Evolutionary conservation across 2,113 vertebrate species (phyloP), one percentile per base, ranked within the genome.

Genomic region (Spea bombifrons): DNA sequence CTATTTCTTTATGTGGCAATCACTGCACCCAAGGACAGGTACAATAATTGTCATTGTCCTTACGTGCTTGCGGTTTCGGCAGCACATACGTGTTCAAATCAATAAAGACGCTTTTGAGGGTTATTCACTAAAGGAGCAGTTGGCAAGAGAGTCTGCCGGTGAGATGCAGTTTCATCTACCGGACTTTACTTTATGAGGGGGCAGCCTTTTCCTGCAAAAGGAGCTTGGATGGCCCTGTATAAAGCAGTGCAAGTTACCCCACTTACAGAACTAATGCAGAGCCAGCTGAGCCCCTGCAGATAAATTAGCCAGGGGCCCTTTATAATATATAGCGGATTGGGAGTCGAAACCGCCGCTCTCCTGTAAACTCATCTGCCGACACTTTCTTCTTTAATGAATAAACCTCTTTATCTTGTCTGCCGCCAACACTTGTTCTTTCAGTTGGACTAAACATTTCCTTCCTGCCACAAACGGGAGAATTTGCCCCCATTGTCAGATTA

Each of bases 11-110:
- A 76, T 69, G 16, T 57, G 44, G 43, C 66, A 59, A 47, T 53
- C 15, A 16, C 12, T 50, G 15, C 43, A 69, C 52, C 52, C 52
- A 30, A 15, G 15, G 52, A 76, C 15, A 69, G 66, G 52, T 69
- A 76, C 75, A 76, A 69, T 61, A 57, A 76, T 59, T 49, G 53
- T 15, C 66, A 59, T 76, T 70, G 75, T 76, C 66, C 55, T 30
- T 5, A 10, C 45, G 13, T n/a, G 64, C 17, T 75, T 17, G 45
- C 15, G 47, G 44, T 7, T 30, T 53, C 7, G 50, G 50, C 50
- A 53, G 10, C 7, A 53, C 10, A 52, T 7, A 52, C 6, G 50
- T 8, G 12, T 12, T 4, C 55, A 30, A 30, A 30, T 30, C 30
- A 30, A 30, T 59, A 9, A 59, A n/a, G 55, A 59, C 10, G 4